Percentiles rank a stretch among this genome's conserved stretches.
Conservation (phyloP, 2,888 invertebrate genomes). For the Scaeva pyrastri region DNA sequence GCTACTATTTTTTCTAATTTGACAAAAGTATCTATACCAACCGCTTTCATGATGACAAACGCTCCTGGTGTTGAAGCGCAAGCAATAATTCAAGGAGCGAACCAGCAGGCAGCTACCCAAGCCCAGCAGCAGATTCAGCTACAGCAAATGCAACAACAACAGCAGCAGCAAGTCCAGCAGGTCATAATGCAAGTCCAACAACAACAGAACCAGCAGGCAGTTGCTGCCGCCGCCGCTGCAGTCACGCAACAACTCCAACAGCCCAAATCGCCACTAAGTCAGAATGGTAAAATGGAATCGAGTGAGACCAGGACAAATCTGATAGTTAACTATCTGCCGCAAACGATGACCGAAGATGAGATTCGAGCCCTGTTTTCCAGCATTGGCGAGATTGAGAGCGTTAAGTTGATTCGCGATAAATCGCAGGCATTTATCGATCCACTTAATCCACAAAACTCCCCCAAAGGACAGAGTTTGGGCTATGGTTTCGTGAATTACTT, state of each 20-base stretch:
- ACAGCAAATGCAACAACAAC: constrained; percentile 81
- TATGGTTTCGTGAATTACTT: constrained; percentile 99
- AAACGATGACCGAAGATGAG: constrained; percentile 99
- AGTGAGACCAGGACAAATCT: constrained; percentile 99
- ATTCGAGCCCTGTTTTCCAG: constrained; percentile 98
- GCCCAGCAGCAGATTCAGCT: constrained; percentile 80
- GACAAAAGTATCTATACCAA: constrained; percentile 73
- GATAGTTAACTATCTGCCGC: constrained; percentile 99
- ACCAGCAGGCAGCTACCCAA: constrained; percentile 77
- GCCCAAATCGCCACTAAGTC: constrained; percentile 80
- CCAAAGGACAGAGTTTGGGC: constrained; percentile 97
- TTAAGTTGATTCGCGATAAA: constrained; percentile 99
- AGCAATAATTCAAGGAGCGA: constrained; percentile 76
- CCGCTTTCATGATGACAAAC: constrained; percentile 84
- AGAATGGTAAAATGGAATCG: constrained; percentile 90
- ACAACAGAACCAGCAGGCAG: constrained; percentile 82
- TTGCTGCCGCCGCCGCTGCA: constrained; percentile 79
- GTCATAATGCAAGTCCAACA: constrained; percentile 83
- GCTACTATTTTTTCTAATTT: constrained; percentile 23
- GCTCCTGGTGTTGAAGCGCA: constrained; percentile 79
- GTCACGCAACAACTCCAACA: constrained; percentile 79
- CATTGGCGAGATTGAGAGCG: constrained; percentile 99
- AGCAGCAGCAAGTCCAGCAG: constrained; percentile 83
- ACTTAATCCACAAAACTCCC: constrained; percentile 86
- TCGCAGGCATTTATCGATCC: constrained; percentile 91